These are phyloP conservation scores for Ostrea edulis DNA, from an alignment of 1,140 invertebrate genomes.

Conservation along the genomic window DNA sequence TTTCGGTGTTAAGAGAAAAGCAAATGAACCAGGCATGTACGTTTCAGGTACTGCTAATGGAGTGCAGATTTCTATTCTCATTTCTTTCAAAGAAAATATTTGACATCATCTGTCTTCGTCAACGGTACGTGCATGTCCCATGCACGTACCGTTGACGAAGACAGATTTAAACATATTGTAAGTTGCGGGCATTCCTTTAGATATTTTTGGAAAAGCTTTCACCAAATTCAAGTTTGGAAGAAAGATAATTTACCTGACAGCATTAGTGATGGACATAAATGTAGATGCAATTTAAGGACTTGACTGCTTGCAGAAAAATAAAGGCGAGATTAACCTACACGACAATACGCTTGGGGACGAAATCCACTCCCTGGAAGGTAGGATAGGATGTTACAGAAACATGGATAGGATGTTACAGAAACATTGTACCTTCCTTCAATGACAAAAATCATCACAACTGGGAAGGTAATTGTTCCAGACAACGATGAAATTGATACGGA, in stretches of 20 bases:
- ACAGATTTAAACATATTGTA: slow-evolving; percentile 3
- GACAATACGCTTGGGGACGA: background rate
- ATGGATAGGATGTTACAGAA: background rate
- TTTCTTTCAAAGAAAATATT: too few relatives aligned
- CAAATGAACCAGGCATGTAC: too few relatives aligned
- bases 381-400: slow-evolving; percentile 43
- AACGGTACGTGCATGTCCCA: too few relatives aligned
- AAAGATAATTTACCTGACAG: too few relatives aligned
- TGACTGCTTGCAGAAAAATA: slow-evolving; percentile 40
- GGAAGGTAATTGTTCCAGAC: too few relatives aligned
- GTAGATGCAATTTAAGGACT: slow-evolving; percentile 45
- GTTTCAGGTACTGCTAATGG: too few relatives aligned
- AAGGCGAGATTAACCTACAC: too few relatives aligned
- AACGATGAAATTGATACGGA: too few relatives aligned
- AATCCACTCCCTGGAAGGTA: background rate
- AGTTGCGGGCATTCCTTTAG: background rate
- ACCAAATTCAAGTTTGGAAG: background rate
- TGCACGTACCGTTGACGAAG: background rate
- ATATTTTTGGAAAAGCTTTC: background rate
- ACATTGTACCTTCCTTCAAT: slow-evolving; percentile 25
- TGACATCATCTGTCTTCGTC: too few relatives aligned
- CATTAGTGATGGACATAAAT: slow-evolving; percentile 47
- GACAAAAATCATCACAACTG: too few relatives aligned
- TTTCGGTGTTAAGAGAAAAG: too few relatives aligned
- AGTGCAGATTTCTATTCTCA: too few relatives aligned